A percentile compares a stretch with the other conserved stretches of the same genome.
phyloP scores from a whole-genome alignment of 2,888 invertebrate genomes.

The Andrena praecox region DNA sequence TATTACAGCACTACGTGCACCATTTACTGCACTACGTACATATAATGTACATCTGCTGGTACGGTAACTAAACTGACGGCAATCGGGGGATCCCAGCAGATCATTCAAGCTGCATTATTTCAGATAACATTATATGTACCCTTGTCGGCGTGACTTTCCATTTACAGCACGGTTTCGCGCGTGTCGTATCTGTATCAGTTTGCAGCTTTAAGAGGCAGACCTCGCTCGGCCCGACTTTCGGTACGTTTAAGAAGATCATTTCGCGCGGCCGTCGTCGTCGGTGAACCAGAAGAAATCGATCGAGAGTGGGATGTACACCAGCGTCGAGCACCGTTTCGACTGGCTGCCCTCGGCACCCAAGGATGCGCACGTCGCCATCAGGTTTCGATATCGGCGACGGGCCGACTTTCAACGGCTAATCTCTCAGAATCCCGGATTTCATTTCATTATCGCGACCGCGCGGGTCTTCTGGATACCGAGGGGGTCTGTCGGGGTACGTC shows the following conservation, averaged over 20 bases:
- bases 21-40: not conserved
- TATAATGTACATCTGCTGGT: too few relatives aligned
- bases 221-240: slow-evolving; percentile 30
- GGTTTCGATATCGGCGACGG: slow-evolving; percentile 59
- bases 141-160: not conserved
- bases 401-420: slow-evolving; percentile 52
- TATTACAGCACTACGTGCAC: not conserved
- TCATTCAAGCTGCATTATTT: not conserved
- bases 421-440: slow-evolving; percentile 62
- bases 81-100: too few relatives aligned
- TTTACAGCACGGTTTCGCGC: not conserved
- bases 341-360: slow-evolving; percentile 16
- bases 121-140: not conserved
- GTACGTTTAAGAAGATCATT: slow-evolving; percentile 58
- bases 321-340: slow-evolving; percentile 17
- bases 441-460: slow-evolving; percentile 58
- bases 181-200: not conserved
- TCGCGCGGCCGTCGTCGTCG: not conserved
- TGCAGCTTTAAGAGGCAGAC: slow-evolving; percentile 10
- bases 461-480: slow-evolving; percentile 54
- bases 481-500: slow-evolving; percentile 5
- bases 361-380: slow-evolving; percentile 32
- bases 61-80: too few relatives aligned
- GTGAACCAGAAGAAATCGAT: slow-evolving; percentile 15
- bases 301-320: not conserved